Evolutionary conservation across 2,797 vertebrate genomes (phyloP).

Genomic region (Hylomyscus alleni): DNA sequence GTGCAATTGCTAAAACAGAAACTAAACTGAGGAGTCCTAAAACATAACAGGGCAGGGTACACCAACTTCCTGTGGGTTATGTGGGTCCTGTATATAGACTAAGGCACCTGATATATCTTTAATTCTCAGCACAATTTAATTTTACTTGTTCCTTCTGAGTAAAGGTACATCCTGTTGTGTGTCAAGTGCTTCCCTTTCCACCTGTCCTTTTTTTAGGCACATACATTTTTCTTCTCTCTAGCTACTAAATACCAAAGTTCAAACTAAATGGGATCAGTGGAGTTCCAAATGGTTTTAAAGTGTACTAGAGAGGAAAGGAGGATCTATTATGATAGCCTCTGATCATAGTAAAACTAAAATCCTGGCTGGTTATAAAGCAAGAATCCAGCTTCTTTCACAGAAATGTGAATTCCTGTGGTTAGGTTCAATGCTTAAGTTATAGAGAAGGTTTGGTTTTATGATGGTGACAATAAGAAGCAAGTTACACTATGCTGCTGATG

Average conservation of each 20-base stretch:
- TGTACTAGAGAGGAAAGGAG: conserved; percentile 61
- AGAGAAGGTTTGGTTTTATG: conserved; percentile 74
- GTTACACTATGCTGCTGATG: conserved; percentile 68
- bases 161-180: rapidly evolving
- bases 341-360: conserved; percentile 69
- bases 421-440: conserved; percentile 51
- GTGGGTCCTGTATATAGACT: neutral
- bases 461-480: conserved; percentile 76
- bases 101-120: rapidly evolving
- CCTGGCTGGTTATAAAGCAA: conserved; percentile 73
- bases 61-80: rapidly evolving
- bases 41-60: neutral
- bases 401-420: conserved; percentile 74
- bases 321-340: conserved; percentile 81
- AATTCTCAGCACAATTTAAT: rapidly evolving
- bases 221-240: conserved; percentile 30
- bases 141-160: neutral
- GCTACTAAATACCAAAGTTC: conserved; percentile 78
- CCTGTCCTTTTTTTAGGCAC: conserved; percentile 8
- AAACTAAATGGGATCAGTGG: conserved; percentile 82
- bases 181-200: neutral
- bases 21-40: conserved; percentile 24
- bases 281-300: conserved; percentile 84
- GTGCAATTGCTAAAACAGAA: conserved; percentile 46
- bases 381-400: conserved; percentile 72